Percentiles rank a stretch among this genome's conserved stretches.
phyloP scores from a whole-genome alignment of 2,113 vertebrate species.

The Oreotrochilus melanogaster region DNA sequence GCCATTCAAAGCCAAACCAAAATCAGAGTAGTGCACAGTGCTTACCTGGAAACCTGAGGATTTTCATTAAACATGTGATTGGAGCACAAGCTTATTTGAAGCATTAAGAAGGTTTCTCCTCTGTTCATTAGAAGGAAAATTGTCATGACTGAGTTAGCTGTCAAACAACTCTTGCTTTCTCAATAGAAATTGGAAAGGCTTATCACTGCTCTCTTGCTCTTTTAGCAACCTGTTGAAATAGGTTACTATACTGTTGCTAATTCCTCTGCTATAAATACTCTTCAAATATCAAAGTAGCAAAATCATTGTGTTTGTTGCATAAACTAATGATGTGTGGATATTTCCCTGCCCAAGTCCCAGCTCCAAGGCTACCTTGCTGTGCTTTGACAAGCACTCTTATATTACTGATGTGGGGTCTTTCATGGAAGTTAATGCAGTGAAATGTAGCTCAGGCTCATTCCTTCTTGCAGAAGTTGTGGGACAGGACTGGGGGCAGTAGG shows the following conservation, averaged over 20 bases:
- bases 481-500: fast-evolving
- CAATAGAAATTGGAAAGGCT: neutral
- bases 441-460: neutral
- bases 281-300: neutral
- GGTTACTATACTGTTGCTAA: neutral
- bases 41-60: neutral
- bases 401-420: neutral
- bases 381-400: neutral
- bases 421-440: fast-evolving
- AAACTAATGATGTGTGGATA: neutral
- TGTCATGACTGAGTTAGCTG: neutral
- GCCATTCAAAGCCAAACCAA: neutral
- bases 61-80: neutral
- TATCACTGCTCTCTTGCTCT: neutral
- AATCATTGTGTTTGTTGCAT: neutral
- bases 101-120: neutral
- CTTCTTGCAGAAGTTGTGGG: neutral
- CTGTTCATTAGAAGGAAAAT: neutral
- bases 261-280: neutral
- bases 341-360: neutral
- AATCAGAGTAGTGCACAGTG: neutral
- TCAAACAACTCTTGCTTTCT: neutral
- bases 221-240: neutral
- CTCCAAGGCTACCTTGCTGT: neutral
- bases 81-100: neutral